A percentile compares a stretch with the other conserved stretches of the same genome.
Conservation (phyloP, 2,113 vertebrate species). For the Bujurquina vittata region DNA sequence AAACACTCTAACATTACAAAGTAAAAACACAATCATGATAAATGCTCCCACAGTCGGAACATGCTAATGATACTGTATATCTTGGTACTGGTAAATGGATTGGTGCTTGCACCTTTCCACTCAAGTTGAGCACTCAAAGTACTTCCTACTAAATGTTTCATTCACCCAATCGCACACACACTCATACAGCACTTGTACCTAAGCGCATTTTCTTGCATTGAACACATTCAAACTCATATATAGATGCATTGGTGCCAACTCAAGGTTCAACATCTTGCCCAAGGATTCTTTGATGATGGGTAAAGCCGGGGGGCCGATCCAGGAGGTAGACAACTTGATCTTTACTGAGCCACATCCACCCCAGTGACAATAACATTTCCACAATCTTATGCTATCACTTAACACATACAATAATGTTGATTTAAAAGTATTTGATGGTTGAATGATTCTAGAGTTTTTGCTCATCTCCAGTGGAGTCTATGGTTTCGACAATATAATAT, state of each 20-base stretch:
- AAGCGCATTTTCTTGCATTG: not conserved
- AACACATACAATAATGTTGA: fast-evolving
- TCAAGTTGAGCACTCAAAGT: not conserved
- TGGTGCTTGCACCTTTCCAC: no score
- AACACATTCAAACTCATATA: not conserved
- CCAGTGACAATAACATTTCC: not conserved
- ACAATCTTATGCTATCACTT: not conserved
- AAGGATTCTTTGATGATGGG: not conserved
- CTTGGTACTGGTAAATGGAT: not conserved
- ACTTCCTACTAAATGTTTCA: not conserved
- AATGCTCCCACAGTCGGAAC: not conserved
- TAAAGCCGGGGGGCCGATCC: fast-evolving
- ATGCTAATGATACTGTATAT: not conserved
- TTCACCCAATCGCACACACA: not conserved
- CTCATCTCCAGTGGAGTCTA: not conserved
- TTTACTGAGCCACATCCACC: not conserved
- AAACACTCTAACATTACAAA: not conserved
- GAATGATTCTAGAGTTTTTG: not conserved
- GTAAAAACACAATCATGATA: not conserved
- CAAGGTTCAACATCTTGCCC: not conserved
- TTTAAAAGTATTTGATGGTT: no score
- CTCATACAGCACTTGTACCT: not conserved
- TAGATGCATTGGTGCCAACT: not conserved
- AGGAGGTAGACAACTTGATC: not conserved
- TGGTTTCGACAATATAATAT: not conserved